Conservation (phyloP, 2,113 vertebrate species). For the Capricornis sumatraensis region DNA sequence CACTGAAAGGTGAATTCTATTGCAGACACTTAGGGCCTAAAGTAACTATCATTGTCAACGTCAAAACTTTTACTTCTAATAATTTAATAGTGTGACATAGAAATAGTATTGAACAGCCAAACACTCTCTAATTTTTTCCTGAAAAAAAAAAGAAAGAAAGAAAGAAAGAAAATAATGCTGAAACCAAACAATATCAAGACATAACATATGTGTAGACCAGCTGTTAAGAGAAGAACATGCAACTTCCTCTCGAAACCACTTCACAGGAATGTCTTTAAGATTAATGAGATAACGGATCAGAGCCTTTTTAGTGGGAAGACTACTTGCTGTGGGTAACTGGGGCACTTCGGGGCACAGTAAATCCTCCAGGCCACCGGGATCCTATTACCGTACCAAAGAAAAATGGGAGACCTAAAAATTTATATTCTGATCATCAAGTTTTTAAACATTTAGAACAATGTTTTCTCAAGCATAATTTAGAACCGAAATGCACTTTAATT, state of each 20-base stretch:
- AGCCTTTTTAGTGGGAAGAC: background rate
- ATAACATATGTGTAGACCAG: conserved; percentile 54
- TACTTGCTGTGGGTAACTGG: background rate
- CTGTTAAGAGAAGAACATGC: conserved; percentile 49
- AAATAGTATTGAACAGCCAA: background rate
- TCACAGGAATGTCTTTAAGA: conserved; percentile 58
- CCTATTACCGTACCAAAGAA: background rate
- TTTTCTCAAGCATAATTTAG: conserved; percentile 5
- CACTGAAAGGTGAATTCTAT: background rate
- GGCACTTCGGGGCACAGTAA: background rate
- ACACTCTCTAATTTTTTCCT: conserved; percentile 27
- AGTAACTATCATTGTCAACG: background rate
- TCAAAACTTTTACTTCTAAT: conserved; percentile 23
- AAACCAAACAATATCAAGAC: conserved; percentile 44
- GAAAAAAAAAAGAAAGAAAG: conserved; percentile 32
- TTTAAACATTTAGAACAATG: background rate
- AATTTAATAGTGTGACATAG: background rate
- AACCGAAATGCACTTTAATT: conserved; percentile 12
- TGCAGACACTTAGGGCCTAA: background rate
- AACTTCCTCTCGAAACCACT: conserved; percentile 44
- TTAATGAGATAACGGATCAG: conserved; percentile 55
- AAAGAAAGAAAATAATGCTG: conserved; percentile 57
- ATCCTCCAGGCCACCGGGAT: background rate
- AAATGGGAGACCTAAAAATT: background rate
- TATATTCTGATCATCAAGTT: background rate